Percentiles rank a stretch among this genome's conserved stretches.
phyloP scores from a whole-genome alignment of 2,888 invertebrate species.

The Drosophila melanosoma region DNA sequence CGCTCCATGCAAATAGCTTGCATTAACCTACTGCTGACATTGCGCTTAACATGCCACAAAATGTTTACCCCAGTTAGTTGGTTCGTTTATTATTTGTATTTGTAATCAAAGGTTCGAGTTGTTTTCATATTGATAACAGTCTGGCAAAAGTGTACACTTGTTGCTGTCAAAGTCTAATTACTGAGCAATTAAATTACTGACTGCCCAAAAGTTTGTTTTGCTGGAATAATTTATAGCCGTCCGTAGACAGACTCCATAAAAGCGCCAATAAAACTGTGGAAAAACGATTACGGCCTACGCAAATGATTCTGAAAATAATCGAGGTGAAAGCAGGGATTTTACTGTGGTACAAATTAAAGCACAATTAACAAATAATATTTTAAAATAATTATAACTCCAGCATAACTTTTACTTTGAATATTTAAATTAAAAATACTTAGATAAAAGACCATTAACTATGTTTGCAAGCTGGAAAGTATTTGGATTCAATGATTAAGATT shows the following conservation, averaged over 20 bases:
- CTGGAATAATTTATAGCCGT: conserved; percentile 41
- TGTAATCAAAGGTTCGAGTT: conserved; percentile 41
- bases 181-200: conserved; percentile 65
- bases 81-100: conserved; percentile 31
- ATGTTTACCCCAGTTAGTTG: conserved; percentile 3
- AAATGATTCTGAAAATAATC: neutral
- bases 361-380: neutral
- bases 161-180: conserved; percentile 56
- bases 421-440: neutral
- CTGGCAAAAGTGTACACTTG: conserved; percentile 32
- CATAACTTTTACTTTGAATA: neutral
- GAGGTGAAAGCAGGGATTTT: neutral
- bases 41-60: conserved; percentile 30
- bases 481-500: neutral
- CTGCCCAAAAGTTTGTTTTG: conserved; percentile 37
- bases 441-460: neutral
- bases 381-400: neutral
- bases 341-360: conserved; percentile 15
- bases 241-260: conserved; percentile 40
- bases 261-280: conserved; percentile 30
- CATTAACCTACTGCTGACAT: conserved; percentile 22
- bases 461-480: neutral
- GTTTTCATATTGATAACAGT: conserved; percentile 29
- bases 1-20: neutral
- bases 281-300: conserved; percentile 13